Conservation (phyloP, 2,113 vertebrate species). For the Tragelaphus scriptus region DNA sequence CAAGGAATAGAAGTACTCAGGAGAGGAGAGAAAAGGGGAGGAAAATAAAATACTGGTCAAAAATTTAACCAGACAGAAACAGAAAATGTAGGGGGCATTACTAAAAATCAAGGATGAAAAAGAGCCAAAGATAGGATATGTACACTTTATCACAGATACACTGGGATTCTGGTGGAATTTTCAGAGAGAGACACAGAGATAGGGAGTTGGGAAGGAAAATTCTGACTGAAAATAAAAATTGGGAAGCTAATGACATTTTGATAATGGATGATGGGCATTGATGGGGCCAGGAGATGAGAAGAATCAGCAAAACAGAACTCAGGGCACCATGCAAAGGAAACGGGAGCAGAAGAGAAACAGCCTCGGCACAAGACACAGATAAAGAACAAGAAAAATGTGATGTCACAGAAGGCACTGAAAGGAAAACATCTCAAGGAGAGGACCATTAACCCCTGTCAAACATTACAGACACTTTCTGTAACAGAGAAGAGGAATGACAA, state of each 20-base stretch:
- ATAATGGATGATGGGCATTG: not conserved
- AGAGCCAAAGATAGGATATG: not conserved
- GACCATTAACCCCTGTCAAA: not conserved
- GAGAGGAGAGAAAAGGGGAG: not conserved
- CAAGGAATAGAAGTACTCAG: not conserved
- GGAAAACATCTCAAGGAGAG: not conserved
- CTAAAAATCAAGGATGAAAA: not conserved
- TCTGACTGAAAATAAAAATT: not conserved
- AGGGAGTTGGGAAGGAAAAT: not conserved
- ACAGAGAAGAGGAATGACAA: not conserved
- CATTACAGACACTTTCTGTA: not conserved
- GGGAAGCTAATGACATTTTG: not conserved
- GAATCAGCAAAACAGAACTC: not conserved
- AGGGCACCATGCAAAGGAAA: not conserved
- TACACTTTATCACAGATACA: not conserved
- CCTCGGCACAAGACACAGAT: not conserved
- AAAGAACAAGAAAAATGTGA: conserved; percentile 14
- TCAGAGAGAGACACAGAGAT: not conserved
- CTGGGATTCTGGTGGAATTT: not conserved
- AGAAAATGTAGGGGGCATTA: not conserved
- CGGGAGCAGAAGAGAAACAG: not conserved
- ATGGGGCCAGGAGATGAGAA: not conserved
- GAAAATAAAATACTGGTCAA: not conserved
- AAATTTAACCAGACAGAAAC: not conserved
- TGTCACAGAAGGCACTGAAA: not conserved